Evolutionary conservation across 2,888 invertebrate species (phyloP), one percentile per base, ranked within the genome.

Genomic region (Tenthredo amoena): DNA sequence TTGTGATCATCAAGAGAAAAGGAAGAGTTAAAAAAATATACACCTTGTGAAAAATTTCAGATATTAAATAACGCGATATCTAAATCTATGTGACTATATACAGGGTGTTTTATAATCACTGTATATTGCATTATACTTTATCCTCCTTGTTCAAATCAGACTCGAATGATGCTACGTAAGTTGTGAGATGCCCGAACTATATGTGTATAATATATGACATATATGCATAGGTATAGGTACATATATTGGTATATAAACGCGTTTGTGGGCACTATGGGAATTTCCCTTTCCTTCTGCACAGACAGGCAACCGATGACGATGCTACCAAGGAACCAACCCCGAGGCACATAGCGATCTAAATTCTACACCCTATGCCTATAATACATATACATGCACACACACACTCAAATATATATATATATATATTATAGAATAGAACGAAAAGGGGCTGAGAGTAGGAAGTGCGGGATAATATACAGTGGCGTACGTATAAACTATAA

Each of bases 401-500:
- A 9, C 15, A 26, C 26, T 12, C 10, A 26, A 2, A 58, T 6
- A 58, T 1, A 26, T 9, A 58, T 6, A 58, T 1, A 58, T 34
- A 34, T 34, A 68, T 68, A 68, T 18, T 18, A 34, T 68, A 68
- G 62, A 26, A 68, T 68, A 18, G 34, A 68, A 68, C 34, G 68
- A 68, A 68, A 68, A 68, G 68, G 68, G 68, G 68, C 34, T 68
- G 68, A 31, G 68, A 31, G 68, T 68, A 68, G 68, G 68, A 68
- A 68, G 68, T 68, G 34, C 68, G 68, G 34, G 26, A 2, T 34
- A 34, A 34, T 34, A 34, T 68, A 68, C 68, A 68, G 18, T 68
- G 34, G 34, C 68, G 68, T 68, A 68, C 1, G 3, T 68, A 15
- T 31, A 4, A 18, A 26, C 26, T 21, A 4, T 21, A n/a, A 58